Percentiles rank a stretch among this genome's conserved stretches.
Evolutionary conservation across 2,797 vertebrate genomes (phyloP).

Genomic region (Pangasius mekongensis): DNA sequence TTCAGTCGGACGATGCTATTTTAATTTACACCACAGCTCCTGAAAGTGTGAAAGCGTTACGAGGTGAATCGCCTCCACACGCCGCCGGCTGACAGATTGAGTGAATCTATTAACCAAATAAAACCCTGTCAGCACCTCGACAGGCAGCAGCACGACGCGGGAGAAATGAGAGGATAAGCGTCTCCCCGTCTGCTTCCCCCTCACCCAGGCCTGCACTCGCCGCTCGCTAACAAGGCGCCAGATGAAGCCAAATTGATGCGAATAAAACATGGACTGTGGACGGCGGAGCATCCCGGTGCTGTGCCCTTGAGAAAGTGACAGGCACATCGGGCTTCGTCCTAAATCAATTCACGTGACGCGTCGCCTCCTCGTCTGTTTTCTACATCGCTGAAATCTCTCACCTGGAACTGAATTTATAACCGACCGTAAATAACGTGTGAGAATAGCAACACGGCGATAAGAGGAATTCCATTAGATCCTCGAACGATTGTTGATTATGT

Average conservation of each 20-base stretch:
- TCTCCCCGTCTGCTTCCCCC: constrained; percentile 1
- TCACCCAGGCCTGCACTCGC: constrained; percentile 54
- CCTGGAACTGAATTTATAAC: constrained; percentile 98
- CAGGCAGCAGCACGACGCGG: constrained; percentile 27
- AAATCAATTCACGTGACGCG: constrained; percentile 79
- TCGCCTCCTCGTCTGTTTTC: constrained; percentile 61
- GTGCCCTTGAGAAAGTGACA: constrained; percentile 77
- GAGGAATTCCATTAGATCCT: constrained; percentile 94
- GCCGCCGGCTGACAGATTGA: constrained; percentile 22
- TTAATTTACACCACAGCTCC: constrained; percentile 9
- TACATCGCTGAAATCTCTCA: constrained; percentile 75
- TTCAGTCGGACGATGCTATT: neutral
- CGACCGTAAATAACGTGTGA: constrained; percentile 89
- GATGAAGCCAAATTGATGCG: constrained; percentile 76
- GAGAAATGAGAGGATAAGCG: constrained; percentile 10
- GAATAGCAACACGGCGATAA: constrained; percentile 90
- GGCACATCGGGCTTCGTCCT: constrained; percentile 56
- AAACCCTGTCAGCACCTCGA: constrained; percentile 38
- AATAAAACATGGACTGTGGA: constrained; percentile 77
- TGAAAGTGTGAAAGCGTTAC: constrained; percentile 18
- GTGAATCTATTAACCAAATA: constrained; percentile 53
- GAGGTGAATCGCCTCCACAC: constrained; percentile 24
- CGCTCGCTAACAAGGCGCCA: constrained; percentile 69
- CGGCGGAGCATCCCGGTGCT: constrained; percentile 51
- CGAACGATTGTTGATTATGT: constrained; percentile 19